Percentiles rank a stretch among this genome's conserved stretches.
Conservation (phyloP, 1,140 invertebrate genomes). For the Contarinia nasturtii region DNA sequence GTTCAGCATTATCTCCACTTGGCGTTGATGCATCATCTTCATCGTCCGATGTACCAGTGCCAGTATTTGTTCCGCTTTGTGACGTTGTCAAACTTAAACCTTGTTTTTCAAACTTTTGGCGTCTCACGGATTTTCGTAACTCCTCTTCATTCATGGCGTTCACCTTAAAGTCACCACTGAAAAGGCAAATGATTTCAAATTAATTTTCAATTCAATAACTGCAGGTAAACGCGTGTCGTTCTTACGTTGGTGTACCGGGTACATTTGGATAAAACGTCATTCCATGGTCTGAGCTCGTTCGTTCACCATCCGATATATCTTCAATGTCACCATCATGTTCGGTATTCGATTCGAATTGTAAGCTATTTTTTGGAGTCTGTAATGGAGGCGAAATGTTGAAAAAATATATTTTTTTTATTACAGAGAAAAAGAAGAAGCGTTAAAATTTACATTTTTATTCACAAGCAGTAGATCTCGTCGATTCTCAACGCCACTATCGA, state of each 20-base stretch:
- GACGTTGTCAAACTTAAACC: slow-evolving; percentile 23
- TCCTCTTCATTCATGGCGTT: slow-evolving; percentile 75
- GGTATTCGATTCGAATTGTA: slow-evolving; percentile 26
- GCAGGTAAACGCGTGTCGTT: not conserved
- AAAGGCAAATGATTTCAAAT: not conserved
- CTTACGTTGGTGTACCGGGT: slow-evolving; percentile 22
- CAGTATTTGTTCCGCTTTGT: slow-evolving; percentile 33
- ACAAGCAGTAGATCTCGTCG: slow-evolving; percentile 25
- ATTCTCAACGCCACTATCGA: slow-evolving; percentile 62
- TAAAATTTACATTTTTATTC: slow-evolving; percentile 4
- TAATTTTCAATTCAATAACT: not conserved
- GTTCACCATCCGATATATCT: slow-evolving; percentile 65
- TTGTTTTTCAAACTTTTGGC: slow-evolving; percentile 37
- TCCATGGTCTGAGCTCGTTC: slow-evolving; percentile 49
- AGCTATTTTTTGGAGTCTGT: slow-evolving; percentile 1
- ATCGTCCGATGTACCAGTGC: slow-evolving; percentile 54
- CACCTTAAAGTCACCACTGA: slow-evolving; percentile 58
- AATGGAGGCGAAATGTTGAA: not conserved
- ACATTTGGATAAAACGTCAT: slow-evolving; percentile 21
- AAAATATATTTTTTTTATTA: not conserved
- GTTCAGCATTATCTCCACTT: slow-evolving; percentile 49
- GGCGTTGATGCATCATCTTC: slow-evolving; percentile 61
- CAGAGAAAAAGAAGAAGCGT: too few species aligned
- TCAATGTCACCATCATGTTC: slow-evolving; percentile 76
- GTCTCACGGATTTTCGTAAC: slow-evolving; percentile 53